phyloP scores from a whole-genome alignment of 2,113 vertebrate genomes.

The Melospiza melodia region DNA sequence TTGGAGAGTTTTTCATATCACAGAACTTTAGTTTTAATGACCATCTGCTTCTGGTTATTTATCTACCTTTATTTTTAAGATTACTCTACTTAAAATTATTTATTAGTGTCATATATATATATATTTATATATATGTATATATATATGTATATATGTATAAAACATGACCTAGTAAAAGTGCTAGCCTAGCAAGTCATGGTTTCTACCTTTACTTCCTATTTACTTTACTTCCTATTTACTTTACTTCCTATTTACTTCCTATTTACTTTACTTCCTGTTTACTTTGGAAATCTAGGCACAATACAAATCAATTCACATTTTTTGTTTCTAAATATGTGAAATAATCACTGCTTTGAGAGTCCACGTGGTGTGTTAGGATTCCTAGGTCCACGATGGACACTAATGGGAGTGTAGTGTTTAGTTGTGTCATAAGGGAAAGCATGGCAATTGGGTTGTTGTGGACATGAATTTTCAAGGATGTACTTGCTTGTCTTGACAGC shows the following conservation, averaged over 20 bases:
- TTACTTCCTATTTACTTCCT: neutral
- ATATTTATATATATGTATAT: neutral
- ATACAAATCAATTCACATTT: neutral
- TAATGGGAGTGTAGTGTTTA: fast-evolving
- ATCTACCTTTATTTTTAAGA: too few relatives aligned
- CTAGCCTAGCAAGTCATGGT: neutral
- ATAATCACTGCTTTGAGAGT: neutral
- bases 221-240: neutral
- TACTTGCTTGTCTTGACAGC: neutral
- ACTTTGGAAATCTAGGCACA: neutral
- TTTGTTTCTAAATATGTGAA: neutral
- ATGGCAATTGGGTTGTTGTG: neutral
- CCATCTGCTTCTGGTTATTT: neutral
- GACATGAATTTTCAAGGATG: neutral
- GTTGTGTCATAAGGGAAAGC: neutral
- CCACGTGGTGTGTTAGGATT: neutral
- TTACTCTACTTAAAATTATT: neutral
- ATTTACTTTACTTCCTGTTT: neutral
- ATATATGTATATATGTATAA: neutral
- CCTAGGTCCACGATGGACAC: neutral
- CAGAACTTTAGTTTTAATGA: neutral
- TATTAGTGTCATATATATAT: neutral
- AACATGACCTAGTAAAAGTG: neutral
- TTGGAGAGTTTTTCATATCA: neutral
- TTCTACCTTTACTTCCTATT: neutral